Evolutionary conservation across 2,888 invertebrate genomes (phyloP).

Genomic region (Dioctria rufipes): DNA sequence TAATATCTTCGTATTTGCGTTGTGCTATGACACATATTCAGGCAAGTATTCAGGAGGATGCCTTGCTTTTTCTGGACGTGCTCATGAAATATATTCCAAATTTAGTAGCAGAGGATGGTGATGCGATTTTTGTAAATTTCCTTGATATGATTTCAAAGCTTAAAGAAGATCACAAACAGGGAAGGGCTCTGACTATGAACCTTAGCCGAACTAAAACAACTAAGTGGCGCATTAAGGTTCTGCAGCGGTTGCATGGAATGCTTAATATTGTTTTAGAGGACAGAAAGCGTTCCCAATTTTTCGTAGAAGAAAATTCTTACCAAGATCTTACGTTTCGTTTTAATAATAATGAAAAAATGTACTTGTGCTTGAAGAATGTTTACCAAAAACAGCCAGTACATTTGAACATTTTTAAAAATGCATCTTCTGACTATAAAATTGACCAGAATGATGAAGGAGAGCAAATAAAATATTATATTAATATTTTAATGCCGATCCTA

Average conservation of each 20-base stretch:
- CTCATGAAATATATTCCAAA: constrained; percentile 79
- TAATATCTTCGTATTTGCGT: constrained; percentile 84
- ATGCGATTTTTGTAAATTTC: constrained; percentile 84
- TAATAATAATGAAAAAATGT: neutral
- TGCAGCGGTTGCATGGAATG: constrained; percentile 79
- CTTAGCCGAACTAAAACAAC: constrained; percentile 82
- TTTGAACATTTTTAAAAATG: constrained; percentile 72
- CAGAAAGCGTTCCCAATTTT: constrained; percentile 54
- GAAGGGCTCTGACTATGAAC: constrained; percentile 79
- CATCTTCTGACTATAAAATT: constrained; percentile 65
- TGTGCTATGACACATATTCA: constrained; percentile 94
- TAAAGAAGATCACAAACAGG: constrained; percentile 77
- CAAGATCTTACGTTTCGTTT: constrained; percentile 56
- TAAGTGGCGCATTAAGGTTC: constrained; percentile 85
- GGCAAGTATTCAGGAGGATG: constrained; percentile 85
- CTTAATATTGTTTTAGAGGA: constrained; percentile 70
- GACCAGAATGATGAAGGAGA: constrained; percentile 69
- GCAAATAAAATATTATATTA: constrained; percentile 76
- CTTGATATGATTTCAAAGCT: constrained; percentile 88
- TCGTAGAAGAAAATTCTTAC: constrained; percentile 62
- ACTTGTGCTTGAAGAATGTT: constrained; percentile 57
- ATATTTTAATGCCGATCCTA: constrained; percentile 82
- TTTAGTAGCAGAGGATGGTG: constrained; percentile 78
- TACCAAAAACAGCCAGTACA: constrained; percentile 63
- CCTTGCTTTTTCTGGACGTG: constrained; percentile 83